Conservation (phyloP, 2,888 invertebrate genomes). For the Cactoblastis cactorum region DNA sequence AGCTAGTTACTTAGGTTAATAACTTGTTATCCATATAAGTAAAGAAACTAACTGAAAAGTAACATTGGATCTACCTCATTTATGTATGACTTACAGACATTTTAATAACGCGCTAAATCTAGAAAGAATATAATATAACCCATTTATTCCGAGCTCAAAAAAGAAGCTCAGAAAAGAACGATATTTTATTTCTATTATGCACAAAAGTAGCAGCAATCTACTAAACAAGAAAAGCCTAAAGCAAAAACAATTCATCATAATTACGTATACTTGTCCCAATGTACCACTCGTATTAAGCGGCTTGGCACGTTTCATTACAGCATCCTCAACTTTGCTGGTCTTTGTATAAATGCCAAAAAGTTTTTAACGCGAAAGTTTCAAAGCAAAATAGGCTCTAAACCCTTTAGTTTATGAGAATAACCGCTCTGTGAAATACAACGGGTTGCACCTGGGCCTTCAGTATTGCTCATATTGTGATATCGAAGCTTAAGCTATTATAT, state of each 20-base stretch:
- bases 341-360: slow-evolving; percentile 26
- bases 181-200: neutral
- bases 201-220: neutral
- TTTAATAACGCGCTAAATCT: too few species aligned
- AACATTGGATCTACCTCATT: too few species aligned
- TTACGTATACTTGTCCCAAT: slow-evolving; percentile 2
- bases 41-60: too few species aligned
- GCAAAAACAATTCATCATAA: slow-evolving; percentile 4
- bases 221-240: neutral
- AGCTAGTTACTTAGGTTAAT: too few species aligned
- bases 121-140: too few species aligned
- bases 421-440: slow-evolving; percentile 32
- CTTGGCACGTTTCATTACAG: slow-evolving; percentile 10
- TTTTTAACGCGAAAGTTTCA: slow-evolving; percentile 39
- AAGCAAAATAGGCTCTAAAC: slow-evolving; percentile 36
- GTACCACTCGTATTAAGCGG: slow-evolving; percentile 3
- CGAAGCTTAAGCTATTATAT: neutral
- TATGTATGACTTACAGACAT: too few species aligned
- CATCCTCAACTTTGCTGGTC: slow-evolving; percentile 5
- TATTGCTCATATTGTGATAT: slow-evolving; percentile 29
- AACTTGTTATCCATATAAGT: too few species aligned
- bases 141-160: too few species aligned
- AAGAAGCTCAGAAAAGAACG: neutral
- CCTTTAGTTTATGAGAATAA: slow-evolving; percentile 38
- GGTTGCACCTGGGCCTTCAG: slow-evolving; percentile 33